A percentile compares a stretch with the other conserved stretches of the same genome.
phyloP scores from a whole-genome alignment of 2,797 vertebrate species.

The Coranthus polyacanthus region DNA sequence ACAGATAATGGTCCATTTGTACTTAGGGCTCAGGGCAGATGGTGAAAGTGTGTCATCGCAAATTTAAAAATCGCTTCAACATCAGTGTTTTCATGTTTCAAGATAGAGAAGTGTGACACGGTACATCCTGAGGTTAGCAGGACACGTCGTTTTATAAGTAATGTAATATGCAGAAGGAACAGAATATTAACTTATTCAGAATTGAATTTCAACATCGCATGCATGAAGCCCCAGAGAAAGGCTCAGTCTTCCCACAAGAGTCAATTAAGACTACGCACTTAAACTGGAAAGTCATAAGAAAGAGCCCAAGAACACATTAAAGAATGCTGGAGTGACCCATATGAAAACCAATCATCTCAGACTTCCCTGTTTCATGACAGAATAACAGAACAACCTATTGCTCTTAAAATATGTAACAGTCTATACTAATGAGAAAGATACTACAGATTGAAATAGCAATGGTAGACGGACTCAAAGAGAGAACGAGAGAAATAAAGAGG shows the following conservation, averaged over 20 bases:
- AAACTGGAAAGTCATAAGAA: not conserved
- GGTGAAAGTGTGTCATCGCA: not conserved
- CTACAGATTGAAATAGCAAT: no score
- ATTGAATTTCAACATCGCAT: slow-evolving; percentile 36
- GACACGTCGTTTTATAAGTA: not conserved
- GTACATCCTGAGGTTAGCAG: not conserved
- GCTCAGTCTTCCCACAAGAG: slow-evolving; percentile 7
- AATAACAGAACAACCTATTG: slow-evolving; percentile 60
- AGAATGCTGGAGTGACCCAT: slow-evolving; percentile 23
- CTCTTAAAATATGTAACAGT: no score
- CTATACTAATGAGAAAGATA: not conserved
- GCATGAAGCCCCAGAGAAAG: slow-evolving; percentile 18
- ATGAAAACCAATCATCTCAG: slow-evolving; percentile 26
- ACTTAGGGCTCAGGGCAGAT: not conserved
- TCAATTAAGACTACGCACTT: not conserved
- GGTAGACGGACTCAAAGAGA: not conserved
- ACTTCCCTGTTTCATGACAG: slow-evolving; percentile 41
- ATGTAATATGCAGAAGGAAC: slow-evolving; percentile 34
- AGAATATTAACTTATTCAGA: slow-evolving; percentile 49
- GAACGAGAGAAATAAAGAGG: not conserved
- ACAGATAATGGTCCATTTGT: slow-evolving; percentile 2
- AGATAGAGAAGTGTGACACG: not conserved
- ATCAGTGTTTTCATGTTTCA: slow-evolving; percentile 8
- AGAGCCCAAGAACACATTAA: not conserved
- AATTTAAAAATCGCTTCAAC: not conserved